A percentile compares a stretch with the other conserved stretches of the same genome.
These are phyloP conservation scores for Imbricaverruca yamaguchii DNA, from an alignment of 2,888 invertebrate genomes.

Conservation along the genomic window DNA sequence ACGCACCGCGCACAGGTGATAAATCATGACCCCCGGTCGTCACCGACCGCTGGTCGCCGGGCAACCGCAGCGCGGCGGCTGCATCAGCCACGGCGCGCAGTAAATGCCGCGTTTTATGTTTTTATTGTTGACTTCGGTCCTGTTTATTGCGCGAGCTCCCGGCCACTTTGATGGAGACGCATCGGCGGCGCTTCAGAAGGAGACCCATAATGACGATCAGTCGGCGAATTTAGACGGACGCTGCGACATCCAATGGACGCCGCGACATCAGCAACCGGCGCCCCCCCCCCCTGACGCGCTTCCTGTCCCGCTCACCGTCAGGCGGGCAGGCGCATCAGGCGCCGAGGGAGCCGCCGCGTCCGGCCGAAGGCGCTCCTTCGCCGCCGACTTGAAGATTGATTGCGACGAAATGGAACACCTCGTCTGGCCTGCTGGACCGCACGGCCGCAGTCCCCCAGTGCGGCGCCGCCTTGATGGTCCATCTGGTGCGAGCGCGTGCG, in stretches of 20 bases:
- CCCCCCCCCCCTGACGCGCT: not conserved
- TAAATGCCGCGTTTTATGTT: conserved; percentile 17
- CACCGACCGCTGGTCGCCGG: not conserved
- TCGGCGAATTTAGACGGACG: not conserved
- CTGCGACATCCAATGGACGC: not conserved
- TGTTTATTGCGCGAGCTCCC: not conserved
- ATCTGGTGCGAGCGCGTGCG: not conserved
- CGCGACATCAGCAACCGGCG: too few relatives aligned
- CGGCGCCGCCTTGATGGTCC: not conserved
- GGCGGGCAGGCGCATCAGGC: not conserved
- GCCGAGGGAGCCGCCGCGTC: not conserved
- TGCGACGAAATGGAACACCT: conserved; percentile 8
- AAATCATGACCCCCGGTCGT: conserved; percentile 9
- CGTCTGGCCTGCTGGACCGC: not conserved
- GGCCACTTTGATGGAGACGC: conserved; percentile 8
- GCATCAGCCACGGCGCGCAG: not conserved
- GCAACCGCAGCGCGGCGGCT: too few relatives aligned
- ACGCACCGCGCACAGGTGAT: not conserved
- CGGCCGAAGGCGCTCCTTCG: not conserved
- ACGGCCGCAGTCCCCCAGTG: too few relatives aligned
- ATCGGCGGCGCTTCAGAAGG: not conserved
- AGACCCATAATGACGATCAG: not conserved
- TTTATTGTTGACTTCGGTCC: conserved; percentile 9
- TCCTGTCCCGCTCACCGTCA: not conserved
- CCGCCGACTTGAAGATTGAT: not conserved